Evolutionary conservation across 2,797 vertebrate species (phyloP).

Genomic region (Macropodus opercularis): DNA sequence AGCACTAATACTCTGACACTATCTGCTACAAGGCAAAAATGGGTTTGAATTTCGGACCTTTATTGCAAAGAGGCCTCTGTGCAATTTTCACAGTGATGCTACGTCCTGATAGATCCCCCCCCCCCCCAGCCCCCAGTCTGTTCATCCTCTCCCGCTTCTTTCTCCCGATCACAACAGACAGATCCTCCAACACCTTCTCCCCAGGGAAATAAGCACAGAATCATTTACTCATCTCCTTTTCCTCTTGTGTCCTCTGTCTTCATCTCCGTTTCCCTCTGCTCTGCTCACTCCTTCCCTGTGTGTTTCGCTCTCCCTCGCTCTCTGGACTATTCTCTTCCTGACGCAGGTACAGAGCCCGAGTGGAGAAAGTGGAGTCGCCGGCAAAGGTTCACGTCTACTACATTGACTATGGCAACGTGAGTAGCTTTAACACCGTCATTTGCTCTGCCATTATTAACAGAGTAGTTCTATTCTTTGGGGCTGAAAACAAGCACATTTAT

Average conservation of each 20-base stretch:
- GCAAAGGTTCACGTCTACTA: constrained; percentile 94
- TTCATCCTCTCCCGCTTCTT: constrained; percentile 44
- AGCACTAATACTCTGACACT: constrained; percentile 43
- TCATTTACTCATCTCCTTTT: constrained; percentile 77
- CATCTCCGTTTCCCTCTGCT: constrained; percentile 39
- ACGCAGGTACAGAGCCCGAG: constrained; percentile 93
- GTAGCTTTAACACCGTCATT: constrained; percentile 62
- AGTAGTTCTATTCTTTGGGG: constrained; percentile 9
- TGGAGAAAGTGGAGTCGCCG: constrained; percentile 91
- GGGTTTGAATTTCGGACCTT: constrained; percentile 55
- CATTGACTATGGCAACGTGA: constrained; percentile 98
- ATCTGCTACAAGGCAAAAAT: constrained; percentile 50
- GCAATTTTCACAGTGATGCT: constrained; percentile 59
- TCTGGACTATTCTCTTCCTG: constrained; percentile 40
- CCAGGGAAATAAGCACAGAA: constrained; percentile 75
- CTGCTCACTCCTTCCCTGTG: not conserved
- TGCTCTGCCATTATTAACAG: constrained; percentile 22
- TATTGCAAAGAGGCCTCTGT: constrained; percentile 70
- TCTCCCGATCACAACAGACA: constrained; percentile 73
- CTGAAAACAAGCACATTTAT: constrained; percentile 1
- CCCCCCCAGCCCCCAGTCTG: constrained; percentile 27
- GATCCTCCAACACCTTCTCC: constrained; percentile 69
- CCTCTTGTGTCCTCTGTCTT: constrained; percentile 63
- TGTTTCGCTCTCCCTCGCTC: constrained; percentile 8
- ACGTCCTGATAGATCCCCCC: constrained; percentile 53